A percentile compares a stretch with the other conserved stretches of the same genome.
These are phyloP conservation scores for Parnassius orleans DNA, from an alignment of 2,888 invertebrate genomes.

Conservation along the genomic window DNA sequence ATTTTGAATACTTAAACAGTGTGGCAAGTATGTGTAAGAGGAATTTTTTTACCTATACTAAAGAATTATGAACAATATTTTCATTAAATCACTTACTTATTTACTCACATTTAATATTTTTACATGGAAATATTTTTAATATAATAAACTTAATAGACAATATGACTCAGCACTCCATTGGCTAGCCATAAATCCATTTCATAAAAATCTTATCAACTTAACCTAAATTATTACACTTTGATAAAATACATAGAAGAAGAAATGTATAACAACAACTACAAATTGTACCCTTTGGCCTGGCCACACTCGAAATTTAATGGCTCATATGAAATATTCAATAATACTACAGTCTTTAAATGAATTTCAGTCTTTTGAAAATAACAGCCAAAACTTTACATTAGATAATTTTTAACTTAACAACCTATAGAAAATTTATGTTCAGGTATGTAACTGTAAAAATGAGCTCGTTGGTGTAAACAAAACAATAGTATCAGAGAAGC, in stretches of 20 bases:
- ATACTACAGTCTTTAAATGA: constrained; percentile 6
- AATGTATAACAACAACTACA: background rate
- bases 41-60: background rate
- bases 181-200: background rate
- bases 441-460: no score
- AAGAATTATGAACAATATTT: background rate
- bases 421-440: background rate
- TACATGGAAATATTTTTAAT: background rate
- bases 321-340: background rate
- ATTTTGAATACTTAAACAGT: no score
- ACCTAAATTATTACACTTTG: constrained; percentile 1
- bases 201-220: background rate
- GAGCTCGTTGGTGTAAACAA: no score
- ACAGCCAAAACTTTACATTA: constrained; percentile 4
- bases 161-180: background rate
- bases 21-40: background rate
- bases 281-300: background rate
- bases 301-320: background rate
- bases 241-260: background rate
- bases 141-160: background rate
- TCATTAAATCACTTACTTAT: background rate
- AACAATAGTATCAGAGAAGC: no score
- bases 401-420: background rate
- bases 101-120: background rate
- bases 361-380: constrained; percentile 11